These are phyloP conservation scores for Callosobruchus maculatus DNA, from an alignment of 2,888 invertebrate genomes.

Conservation along the genomic window DNA sequence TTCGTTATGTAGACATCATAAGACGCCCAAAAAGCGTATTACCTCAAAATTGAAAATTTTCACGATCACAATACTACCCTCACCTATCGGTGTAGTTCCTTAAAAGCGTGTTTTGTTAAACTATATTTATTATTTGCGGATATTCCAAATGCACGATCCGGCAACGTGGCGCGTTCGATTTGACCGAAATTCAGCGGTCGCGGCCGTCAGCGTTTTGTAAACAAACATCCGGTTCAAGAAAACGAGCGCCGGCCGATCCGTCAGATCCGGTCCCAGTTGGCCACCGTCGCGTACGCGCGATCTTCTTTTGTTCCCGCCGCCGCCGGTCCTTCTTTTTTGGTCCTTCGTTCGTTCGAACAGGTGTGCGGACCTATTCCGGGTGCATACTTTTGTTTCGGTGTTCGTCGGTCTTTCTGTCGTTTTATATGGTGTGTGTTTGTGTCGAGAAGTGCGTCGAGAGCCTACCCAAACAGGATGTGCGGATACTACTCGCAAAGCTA, in stretches of 20 bases:
- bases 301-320: neutral
- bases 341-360: neutral
- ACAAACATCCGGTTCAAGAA: conserved; percentile 26
- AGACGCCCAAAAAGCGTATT: too few species aligned
- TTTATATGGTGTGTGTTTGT: conserved; percentile 9
- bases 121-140: too few species aligned
- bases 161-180: neutral
- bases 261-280: neutral
- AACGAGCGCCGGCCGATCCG: conserved; percentile 7
- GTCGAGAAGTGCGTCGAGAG: conserved; percentile 7
- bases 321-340: too few species aligned
- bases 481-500: conserved; percentile 8
- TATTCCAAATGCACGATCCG: neutral
- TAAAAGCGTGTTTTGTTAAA: too few species aligned
- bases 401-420: neutral
- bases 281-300: neutral
- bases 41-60: too few species aligned
- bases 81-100: too few species aligned
- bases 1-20: too few species aligned
- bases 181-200: neutral
- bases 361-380: too few species aligned
- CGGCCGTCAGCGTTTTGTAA: conserved; percentile 7
- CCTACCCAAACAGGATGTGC: conserved; percentile 6
- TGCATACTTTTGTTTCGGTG: neutral
- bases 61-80: too few species aligned